A percentile compares a stretch with the other conserved stretches of the same genome.
Conservation (phyloP, 2,888 invertebrate species). For the Stenchaetothrips biformis region DNA sequence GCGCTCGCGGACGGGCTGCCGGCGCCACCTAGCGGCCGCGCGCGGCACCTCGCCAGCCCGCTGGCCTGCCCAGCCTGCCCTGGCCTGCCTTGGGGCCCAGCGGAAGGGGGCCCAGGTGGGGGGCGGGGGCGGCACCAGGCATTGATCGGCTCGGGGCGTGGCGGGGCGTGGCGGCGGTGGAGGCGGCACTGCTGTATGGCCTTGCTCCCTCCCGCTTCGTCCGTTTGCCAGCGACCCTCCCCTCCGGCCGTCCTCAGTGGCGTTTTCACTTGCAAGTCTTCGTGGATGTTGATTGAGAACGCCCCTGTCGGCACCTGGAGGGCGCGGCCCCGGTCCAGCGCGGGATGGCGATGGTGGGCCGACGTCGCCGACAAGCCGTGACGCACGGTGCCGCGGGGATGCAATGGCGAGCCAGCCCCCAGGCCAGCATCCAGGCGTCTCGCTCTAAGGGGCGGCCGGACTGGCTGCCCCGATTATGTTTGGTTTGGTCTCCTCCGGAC, state of each 20-base stretch:
- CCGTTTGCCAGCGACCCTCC: conserved; percentile 19
- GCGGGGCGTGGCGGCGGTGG: conserved; percentile 29
- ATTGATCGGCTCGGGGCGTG: conserved; percentile 33
- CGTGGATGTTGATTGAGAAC: not conserved
- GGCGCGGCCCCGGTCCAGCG: not conserved
- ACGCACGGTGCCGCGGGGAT: not conserved
- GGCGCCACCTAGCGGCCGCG: conserved; percentile 28
- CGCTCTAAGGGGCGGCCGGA: no score
- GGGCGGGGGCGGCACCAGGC: conserved; percentile 30
- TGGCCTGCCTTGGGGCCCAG: conserved; percentile 36
- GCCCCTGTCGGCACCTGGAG: not conserved
- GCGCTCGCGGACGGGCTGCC: not conserved
- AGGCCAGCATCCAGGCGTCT: not conserved
- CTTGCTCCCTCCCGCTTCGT: conserved; percentile 26
- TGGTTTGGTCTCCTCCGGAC: no score
- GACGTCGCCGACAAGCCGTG: not conserved
- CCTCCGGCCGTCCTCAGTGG: not conserved
- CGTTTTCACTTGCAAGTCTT: not conserved
- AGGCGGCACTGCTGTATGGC: conserved; percentile 27
- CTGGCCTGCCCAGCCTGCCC: conserved; percentile 35
- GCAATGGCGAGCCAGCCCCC: not conserved
- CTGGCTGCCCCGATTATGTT: no score
- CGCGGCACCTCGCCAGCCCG: conserved; percentile 26
- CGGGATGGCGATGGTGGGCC: not conserved
- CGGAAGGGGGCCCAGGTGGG: conserved; percentile 38